Base-by-base conservation (phyloP, 2,888 invertebrate species). In the Epiblema foenella region DNA sequence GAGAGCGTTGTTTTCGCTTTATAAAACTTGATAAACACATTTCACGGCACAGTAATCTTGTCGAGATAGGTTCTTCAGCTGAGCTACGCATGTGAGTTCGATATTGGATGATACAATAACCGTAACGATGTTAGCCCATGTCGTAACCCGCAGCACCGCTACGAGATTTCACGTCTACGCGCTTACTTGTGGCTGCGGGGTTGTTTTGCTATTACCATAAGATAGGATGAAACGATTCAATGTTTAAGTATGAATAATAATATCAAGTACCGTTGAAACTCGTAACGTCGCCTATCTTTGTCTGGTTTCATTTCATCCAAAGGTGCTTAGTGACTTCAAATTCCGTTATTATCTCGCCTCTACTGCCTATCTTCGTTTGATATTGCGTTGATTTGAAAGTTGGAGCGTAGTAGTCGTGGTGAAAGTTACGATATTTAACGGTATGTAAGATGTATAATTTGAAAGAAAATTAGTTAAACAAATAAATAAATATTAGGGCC, bases 41-140 rank as follows among this genome's bases (percentile, higher is more conserved):
- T 68, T 33, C 54, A 54, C 10, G 33, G 60, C 46, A 33, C 52
- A 46, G 54, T 54, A 62, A 54, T 68, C 42, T 29, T 18, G 33
- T 18, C 18, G 10, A 33, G 54, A 54, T 20, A 20, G 39, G 42
- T 42, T 68, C 52, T 59, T 68, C 42, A 68, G 67, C 29, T 54
- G 33, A 54, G 29, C 60, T 68, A 39, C 52, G 54, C 68, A 24
- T 63, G 56, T 69, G 63, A 57, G 62, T 37, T 39, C 54, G 46
- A 63, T 69, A 69, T 63, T 63, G 49, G 60, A 62, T 63, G 49
- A 63, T 51, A 49, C 63, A 63, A 69, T 63, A 63, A 70, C 46
- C 59, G 33, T 60, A 46, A 65, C 46, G 59, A 59, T 18, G 17
- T 65, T 65, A 59, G 46, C 58, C 33, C 10, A 59, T 56, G 69